phyloP scores from a whole-genome alignment of 2,888 invertebrate species.

The Mamestra brassicae region DNA sequence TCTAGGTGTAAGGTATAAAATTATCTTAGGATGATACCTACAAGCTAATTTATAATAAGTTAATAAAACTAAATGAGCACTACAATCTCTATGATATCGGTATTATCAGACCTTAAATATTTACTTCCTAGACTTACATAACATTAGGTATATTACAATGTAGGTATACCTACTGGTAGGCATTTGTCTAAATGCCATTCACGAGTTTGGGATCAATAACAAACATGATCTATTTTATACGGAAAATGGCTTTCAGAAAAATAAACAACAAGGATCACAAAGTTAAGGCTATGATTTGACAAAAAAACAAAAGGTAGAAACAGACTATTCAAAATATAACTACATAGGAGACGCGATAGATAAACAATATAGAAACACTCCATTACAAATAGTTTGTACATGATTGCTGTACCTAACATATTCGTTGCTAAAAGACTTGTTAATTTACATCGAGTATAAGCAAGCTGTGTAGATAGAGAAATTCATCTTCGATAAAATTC shows the following conservation, averaged over 20 bases:
- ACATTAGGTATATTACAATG: slow-evolving; percentile 48
- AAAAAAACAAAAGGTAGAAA: slow-evolving; percentile 32
- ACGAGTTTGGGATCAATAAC: slow-evolving; percentile 48
- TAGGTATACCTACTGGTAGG: slow-evolving; percentile 43
- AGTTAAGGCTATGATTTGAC: slow-evolving; percentile 23
- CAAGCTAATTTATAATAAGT: slow-evolving; percentile 57
- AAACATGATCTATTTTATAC: slow-evolving; percentile 39
- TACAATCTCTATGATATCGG: slow-evolving; percentile 64
- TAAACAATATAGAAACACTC: slow-evolving; percentile 58
- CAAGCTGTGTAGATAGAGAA: slow-evolving; percentile 20
- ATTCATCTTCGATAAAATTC: slow-evolving; percentile 43
- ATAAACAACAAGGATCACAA: slow-evolving; percentile 42
- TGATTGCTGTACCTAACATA: slow-evolving; percentile 28
- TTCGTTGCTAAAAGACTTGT: slow-evolving; percentile 21
- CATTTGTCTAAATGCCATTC: slow-evolving; percentile 65
- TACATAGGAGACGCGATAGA: slow-evolving; percentile 29
- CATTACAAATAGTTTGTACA: slow-evolving; percentile 46
- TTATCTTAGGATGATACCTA: slow-evolving; percentile 59
- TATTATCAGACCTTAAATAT: slow-evolving; percentile 57
- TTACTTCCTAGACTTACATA: slow-evolving; percentile 57
- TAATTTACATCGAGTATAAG: slow-evolving; percentile 13
- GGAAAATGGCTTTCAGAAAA: slow-evolving; percentile 57
- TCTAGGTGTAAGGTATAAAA: slow-evolving; percentile 56
- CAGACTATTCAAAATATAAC: slow-evolving; percentile 10
- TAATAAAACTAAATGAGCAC: slow-evolving; percentile 69